These are phyloP conservation scores for Hedychridium roseum DNA, from an alignment of 2,888 invertebrate genomes.

Conservation along the genomic window DNA sequence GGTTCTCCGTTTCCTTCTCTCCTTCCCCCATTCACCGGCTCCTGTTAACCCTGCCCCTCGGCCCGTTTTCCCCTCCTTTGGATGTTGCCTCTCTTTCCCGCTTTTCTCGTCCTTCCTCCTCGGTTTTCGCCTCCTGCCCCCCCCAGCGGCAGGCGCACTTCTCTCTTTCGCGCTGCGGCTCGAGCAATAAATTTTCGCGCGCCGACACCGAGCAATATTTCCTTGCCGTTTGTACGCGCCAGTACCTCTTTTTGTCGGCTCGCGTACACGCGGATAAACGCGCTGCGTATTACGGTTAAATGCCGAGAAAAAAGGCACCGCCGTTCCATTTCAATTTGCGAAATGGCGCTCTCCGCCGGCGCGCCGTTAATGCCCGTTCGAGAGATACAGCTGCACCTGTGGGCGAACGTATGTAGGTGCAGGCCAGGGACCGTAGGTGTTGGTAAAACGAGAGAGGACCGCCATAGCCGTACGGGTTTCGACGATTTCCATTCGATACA, in stretches of 20 bases:
- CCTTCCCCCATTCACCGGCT: not conserved
- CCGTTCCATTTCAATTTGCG: slow-evolving; percentile 45
- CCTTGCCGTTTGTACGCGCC: slow-evolving; percentile 49
- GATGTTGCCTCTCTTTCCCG: slow-evolving; percentile 1
- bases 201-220: slow-evolving; percentile 51
- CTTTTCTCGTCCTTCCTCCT: not conserved
- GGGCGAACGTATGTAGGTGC: no score
- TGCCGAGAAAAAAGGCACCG: slow-evolving; percentile 25
- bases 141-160: slow-evolving; percentile 22
- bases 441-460: no score
- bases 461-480: no score
- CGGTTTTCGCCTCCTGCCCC: slow-evolving; percentile 6
- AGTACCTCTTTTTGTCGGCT: slow-evolving; percentile 42
- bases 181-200: slow-evolving; percentile 50
- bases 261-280: slow-evolving; percentile 44
- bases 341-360: slow-evolving; percentile 40
- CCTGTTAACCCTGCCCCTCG: slow-evolving; percentile 3
- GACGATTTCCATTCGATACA: no score
- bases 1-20: slow-evolving; percentile 8
- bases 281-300: slow-evolving; percentile 46
- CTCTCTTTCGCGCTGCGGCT: slow-evolving; percentile 11
- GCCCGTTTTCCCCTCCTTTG: slow-evolving; percentile 6
- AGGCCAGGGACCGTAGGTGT: no score
- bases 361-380: no score
- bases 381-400: no score